phyloP scores from a whole-genome alignment of 23 tunicate species.

The Trididemnum nubilum region DNA sequence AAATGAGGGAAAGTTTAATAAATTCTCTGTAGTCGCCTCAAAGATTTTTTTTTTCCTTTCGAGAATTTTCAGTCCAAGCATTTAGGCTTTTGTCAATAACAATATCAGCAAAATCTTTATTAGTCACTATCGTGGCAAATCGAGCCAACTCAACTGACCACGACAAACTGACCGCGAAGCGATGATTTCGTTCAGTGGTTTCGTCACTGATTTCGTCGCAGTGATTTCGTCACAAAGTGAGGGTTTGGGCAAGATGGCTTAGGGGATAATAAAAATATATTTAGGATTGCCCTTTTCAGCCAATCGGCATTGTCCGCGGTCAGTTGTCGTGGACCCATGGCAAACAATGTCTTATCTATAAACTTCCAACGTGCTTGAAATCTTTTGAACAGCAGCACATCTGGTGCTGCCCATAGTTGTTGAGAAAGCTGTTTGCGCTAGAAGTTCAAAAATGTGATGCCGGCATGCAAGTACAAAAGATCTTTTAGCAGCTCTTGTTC shows the following conservation, averaged over 20 bases:
- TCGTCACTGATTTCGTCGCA: too few species aligned
- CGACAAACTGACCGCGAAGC: too few species aligned
- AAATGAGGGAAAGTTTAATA: conserved; percentile 19
- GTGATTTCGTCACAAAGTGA: too few species aligned
- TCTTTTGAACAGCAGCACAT: conserved; percentile 30
- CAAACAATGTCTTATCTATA: conserved; percentile 3
- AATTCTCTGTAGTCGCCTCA: conserved; percentile 16
- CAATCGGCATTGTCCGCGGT: too few species aligned
- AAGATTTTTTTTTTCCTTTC: conserved; percentile 1
- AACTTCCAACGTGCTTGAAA: conserved; percentile 20
- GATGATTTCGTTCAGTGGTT: too few species aligned
- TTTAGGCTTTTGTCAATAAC: background rate
- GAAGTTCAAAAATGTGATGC: conserved; percentile 26
- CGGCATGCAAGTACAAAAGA: conserved; percentile 29
- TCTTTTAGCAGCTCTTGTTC: conserved; percentile 9
- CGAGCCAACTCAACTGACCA: too few species aligned
- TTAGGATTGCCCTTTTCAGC: too few species aligned
- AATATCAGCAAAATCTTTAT: background rate
- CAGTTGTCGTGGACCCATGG: too few species aligned
- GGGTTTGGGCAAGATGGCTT: too few species aligned
- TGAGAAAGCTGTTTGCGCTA: conserved; percentile 23
- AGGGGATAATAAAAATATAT: too few species aligned
- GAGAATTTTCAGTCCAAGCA: conserved; percentile 25
- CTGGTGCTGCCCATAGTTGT: conserved; percentile 29
- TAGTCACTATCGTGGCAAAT: background rate